Conservation (phyloP, 2,113 vertebrate species). For the Mellivora capensis region DNA sequence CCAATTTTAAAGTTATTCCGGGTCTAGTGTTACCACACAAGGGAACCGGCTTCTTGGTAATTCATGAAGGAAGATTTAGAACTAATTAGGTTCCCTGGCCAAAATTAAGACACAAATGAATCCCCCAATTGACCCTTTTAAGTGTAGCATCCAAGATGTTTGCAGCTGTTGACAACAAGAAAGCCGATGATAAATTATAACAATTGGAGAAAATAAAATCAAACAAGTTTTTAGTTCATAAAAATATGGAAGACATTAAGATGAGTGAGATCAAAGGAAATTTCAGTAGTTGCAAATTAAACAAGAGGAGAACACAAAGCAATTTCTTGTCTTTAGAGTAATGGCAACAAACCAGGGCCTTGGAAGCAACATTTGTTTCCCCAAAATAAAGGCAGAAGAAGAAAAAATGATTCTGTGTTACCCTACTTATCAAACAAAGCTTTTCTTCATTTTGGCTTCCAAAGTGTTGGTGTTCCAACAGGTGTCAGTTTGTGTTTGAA, state of each 20-base stretch:
- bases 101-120: constrained; percentile 56
- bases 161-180: constrained; percentile 35
- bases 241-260: constrained; percentile 34
- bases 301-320: not conserved
- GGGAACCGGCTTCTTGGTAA: not conserved
- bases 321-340: not conserved
- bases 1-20: constrained; percentile 21
- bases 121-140: constrained; percentile 54
- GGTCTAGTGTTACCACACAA: not conserved
- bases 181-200: constrained; percentile 38
- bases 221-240: constrained; percentile 28
- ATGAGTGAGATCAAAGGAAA: constrained; percentile 40
- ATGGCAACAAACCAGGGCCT: not conserved
- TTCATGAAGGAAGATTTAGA: constrained; percentile 37
- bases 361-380: not conserved
- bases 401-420: not conserved
- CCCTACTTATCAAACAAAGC: not conserved
- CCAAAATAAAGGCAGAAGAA: not conserved
- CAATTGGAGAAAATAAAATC: not conserved
- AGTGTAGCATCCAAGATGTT: constrained; percentile 17
- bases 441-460: constrained; percentile 17
- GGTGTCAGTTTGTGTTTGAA: not conserved
- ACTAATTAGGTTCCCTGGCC: constrained; percentile 36
- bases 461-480: not conserved
- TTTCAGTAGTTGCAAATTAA: constrained; percentile 27